Percentiles rank a stretch among this genome's conserved stretches.
phyloP scores from a whole-genome alignment of 2,113 vertebrate genomes.

The Oenanthe melanoleuca region DNA sequence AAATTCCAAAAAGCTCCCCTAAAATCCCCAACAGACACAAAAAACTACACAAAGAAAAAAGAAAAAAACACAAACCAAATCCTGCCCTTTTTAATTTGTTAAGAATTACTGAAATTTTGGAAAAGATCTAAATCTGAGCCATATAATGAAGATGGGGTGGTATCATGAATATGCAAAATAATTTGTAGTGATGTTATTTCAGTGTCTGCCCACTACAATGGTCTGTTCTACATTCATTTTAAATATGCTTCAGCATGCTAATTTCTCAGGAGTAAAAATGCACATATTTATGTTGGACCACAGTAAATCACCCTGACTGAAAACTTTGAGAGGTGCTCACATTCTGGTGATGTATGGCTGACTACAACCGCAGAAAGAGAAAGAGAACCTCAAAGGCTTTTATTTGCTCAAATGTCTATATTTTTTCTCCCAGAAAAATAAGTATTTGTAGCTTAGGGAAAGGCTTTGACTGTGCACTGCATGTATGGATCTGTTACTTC shows the following conservation, averaged over 20 bases:
- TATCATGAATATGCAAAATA: not conserved
- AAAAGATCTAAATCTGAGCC: not conserved
- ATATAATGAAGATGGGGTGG: not conserved
- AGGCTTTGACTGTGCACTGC: not conserved
- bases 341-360: not conserved
- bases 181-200: not conserved
- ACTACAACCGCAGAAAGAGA: not conserved
- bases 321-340: not conserved
- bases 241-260: not conserved
- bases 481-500: not conserved
- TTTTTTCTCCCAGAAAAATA: not conserved
- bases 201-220: not conserved
- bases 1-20: not conserved
- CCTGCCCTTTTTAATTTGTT: not conserved
- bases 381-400: not conserved
- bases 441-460: constrained; percentile 29
- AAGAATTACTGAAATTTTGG: not conserved
- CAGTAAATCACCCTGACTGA: not conserved
- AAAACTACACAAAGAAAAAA: not conserved
- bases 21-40: not conserved
- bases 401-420: constrained; percentile 21
- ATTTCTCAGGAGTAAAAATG: not conserved
- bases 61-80: not conserved
- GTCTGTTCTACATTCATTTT: not conserved
- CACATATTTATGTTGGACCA: not conserved